Evolutionary conservation across 1,140 invertebrate species (phyloP), one percentile per base, ranked within the genome.

Genomic region (Lerema accius): DNA sequence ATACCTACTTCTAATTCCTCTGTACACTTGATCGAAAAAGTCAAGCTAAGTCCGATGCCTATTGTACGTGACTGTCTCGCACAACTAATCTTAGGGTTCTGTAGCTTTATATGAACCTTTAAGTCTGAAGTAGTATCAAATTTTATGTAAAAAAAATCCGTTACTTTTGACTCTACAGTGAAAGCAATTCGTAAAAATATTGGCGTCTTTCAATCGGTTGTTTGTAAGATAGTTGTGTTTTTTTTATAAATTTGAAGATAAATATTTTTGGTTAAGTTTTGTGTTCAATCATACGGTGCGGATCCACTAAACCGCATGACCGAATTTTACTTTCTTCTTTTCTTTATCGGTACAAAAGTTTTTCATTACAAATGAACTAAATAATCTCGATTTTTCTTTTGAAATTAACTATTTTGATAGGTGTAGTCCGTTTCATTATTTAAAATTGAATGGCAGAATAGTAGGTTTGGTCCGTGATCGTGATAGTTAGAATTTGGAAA

Each of bases 1-100:
- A 66, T 71, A 56, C n/a, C n/a, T n/a, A n/a, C 69, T 66, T 69
- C 71, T 74, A 73, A 62, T 66, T 65, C 32, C 10, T 14, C 14
- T 16, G 16, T 61, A 28, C 42, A 16, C 13, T 17, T 50, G 19
- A 28, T 60, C 19, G 9, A 56, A 46, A 46, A 46, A 46, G 5
- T 0, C 17, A 39, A 16, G 49, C 35, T 43, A 14, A 56, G 51
- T 43, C 53, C 53, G 40, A 14, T 19, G 32, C 14, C 40, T 28
- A 35, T 58, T 19, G 55, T 35, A 46, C 42, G 42, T 46, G 55
- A 58, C 49, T 46, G 55, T 46, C 49, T 50, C 9, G 14, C 9
- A 50, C 48, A 16, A 32, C 26, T 35, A 28, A 35, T 10, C 28
- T 32, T 7, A 32, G 1, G 28, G 9, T 32, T 32, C 28, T 1